Base-by-base conservation (phyloP, 2,888 invertebrate species). In the Rhimphoctona megacephalus region DNA sequence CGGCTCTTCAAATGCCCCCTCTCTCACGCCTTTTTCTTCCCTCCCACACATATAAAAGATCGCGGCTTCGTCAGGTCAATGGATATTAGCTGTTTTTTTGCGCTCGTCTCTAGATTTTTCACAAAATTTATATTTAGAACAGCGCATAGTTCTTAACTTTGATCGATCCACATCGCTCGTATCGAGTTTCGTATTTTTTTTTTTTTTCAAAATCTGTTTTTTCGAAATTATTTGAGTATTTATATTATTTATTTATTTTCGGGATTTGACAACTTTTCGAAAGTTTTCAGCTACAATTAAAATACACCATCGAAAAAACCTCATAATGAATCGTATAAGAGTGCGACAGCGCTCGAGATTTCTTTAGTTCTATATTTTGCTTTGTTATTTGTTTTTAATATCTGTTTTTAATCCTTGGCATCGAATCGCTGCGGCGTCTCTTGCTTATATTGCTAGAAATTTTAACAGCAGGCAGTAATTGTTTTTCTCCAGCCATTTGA, bases 1-100 rank as follows among this genome's bases (percentile, higher is more conserved):
- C 79, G n/a, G 33, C 52, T 33, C 39, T 61, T 30, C 22, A 67
- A 30, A 22, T 14, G 8, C 30, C n/a, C 19, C 57, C 39, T 33
- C 66, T 25, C 52, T 69, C 57, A 5, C 14, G 2, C 39, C 9
- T 39, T 25, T 5, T 57, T 3, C 3, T 14, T 61, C 30, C 30
- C 61, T 25, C 30, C 30, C 30, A 61, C 25, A n/a, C 49, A 33
- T 39, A 17, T 25, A n/a, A 36, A 36, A 49, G 46, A 66, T 67
- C 79, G 67, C 19, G 69, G 61, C 57, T 57, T 54, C 57, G 67
- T 36, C 67, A 61, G 74, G 69, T 83, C 83, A 74, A 73, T 77
- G 73, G 25, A 74, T 77, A 86, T 84, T 70, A 46, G 54, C 22
- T n/a, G 67, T 66, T 52, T 87, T 19, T 77, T 81, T 72, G 61